Base-by-base conservation (phyloP, 2,888 invertebrate genomes). In the Leucophenga maculata region DNA sequence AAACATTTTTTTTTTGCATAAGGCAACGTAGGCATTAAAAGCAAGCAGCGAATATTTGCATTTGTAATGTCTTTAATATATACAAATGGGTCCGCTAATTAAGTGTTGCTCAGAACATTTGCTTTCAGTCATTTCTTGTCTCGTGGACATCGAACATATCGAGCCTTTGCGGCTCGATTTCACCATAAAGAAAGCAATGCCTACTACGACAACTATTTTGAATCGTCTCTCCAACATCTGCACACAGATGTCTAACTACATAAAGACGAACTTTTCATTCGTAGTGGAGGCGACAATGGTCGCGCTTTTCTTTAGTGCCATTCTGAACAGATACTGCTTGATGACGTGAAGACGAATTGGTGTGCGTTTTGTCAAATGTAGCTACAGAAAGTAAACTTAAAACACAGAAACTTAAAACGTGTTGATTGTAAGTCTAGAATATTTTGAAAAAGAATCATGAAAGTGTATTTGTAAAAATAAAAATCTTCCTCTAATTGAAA, bases 231-330 rank as follows among this genome's bases (percentile, higher is more conserved):
- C 75, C 57, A 72, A 68, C 54, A 68, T 83, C 50, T 85, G 77
- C 66, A 79, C 62, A 16, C 77, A 75, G 68, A 76, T 86, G 67
- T 78, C 82, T 3, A 77, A 85, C 74, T 86, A 74, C 32, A 83
- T 85, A 18, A 86, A 82, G 69, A 77, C 79, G 16, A 82, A 83
- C 13, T 80, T 85, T 70, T 87, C 85, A n/a, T 87, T 85, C 67
- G 71, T 86, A 62, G 78, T 86, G 52, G 86, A 87, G 76, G 79
- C 80, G 46, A 72, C 78, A 50, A 85, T 87, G 76, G 84, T 83
- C 59, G 73, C 76, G 4, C 72, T 87, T 50, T 86, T 82, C 74
- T 87, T 87, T 67, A 78, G 85, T 39, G 83, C 83, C 13, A 78
- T 87, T 31, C 73, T 86, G 14, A 84, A 85, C 72, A 80, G 80